phyloP scores from a whole-genome alignment of 1,140 invertebrate genomes.

The Hyposmocoma kahamanoa region DNA sequence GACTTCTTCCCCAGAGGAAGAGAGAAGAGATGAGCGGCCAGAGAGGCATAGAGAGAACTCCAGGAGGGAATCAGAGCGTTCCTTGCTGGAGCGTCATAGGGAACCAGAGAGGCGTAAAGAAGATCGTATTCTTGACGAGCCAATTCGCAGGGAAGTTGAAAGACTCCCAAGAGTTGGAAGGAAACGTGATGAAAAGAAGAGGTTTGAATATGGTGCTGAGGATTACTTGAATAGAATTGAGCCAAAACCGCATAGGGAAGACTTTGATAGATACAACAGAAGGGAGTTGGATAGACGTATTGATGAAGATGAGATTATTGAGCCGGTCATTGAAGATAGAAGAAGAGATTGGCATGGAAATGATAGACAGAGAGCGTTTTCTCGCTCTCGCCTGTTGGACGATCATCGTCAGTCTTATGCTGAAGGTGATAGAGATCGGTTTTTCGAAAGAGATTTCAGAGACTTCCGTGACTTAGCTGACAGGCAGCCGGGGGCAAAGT shows the following conservation, averaged over 20 bases:
- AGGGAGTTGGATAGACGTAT: slow-evolving; percentile 56
- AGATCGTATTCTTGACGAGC: slow-evolving; percentile 45
- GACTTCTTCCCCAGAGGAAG: slow-evolving; percentile 69
- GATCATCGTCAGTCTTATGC: slow-evolving; percentile 56
- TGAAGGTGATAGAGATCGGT: slow-evolving; percentile 61
- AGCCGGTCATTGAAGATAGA: slow-evolving; percentile 63
- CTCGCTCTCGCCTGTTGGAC: slow-evolving; percentile 59
- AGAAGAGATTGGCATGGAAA: slow-evolving; percentile 58
- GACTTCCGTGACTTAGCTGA: slow-evolving; percentile 62
- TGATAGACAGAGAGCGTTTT: slow-evolving; percentile 60
- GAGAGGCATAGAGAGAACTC: slow-evolving; percentile 51
- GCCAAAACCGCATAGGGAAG: slow-evolving; percentile 51
- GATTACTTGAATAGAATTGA: slow-evolving; percentile 60
- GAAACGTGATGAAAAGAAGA: slow-evolving; percentile 53
- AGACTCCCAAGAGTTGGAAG: slow-evolving; percentile 57
- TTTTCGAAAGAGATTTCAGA: slow-evolving; percentile 56
- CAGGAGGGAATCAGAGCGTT: slow-evolving; percentile 53
- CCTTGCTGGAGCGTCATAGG: slow-evolving; percentile 55
- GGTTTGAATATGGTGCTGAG: slow-evolving; percentile 56
- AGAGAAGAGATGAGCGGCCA: slow-evolving; percentile 59
- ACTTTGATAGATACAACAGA: slow-evolving; percentile 53
- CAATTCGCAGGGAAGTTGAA: slow-evolving; percentile 52
- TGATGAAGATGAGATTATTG: slow-evolving; percentile 66
- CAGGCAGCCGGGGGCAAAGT: slow-evolving; percentile 55
- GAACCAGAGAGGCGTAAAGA: slow-evolving; percentile 57